Base-by-base conservation (phyloP, 2,113 vertebrate genomes). In the Rhinopomastus cyanomelas region DNA sequence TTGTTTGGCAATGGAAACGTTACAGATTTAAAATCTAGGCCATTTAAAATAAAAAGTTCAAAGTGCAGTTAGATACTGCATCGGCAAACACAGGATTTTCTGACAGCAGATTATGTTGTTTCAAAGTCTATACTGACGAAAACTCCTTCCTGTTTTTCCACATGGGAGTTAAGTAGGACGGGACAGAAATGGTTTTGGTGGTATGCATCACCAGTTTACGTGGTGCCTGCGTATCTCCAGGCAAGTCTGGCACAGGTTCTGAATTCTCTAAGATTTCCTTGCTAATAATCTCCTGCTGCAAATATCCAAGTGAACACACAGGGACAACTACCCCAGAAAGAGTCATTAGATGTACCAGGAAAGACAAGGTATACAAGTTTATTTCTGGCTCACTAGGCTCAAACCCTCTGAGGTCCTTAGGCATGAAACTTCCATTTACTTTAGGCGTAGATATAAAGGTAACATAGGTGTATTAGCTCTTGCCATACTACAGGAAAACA, bases 31-130 rank as follows among this genome's bases (percentile, higher is more conserved):
- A 93, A 91, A 76, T 46, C 52, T 39, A 72, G 51, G 57, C 51
- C 46, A 57, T 32, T 82, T 74, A 71, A 85, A 93, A 81, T 65
- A 32, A 56, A 34, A 76, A 86, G 92, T 81, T 91, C 92, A 91
- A 94, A 93, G 95, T 86, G 78, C 88, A 91, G 37, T 27, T 60
- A 93, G 51, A 57, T 12, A 52, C 18, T 32, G 66, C 81, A 84
- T 81, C 91, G 94, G 84, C 32, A 84, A 72, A 72, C 52, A 78
- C 6, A 11, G 30, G 27, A 29, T 46, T 49, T 83, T 79, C 55
- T 75, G 71, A 9, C 59, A 89, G 39, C 11, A 39, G 30, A 81
- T 89, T 15, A 42, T 5, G 14, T 19, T 20, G 49, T 42, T 64
- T 76, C 42, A 23, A 76, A 72, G 36, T 32, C 10, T 68, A 27